These are phyloP conservation scores for Ophion ventricosus DNA, from an alignment of 2,888 invertebrate species.

Conservation along the genomic window DNA sequence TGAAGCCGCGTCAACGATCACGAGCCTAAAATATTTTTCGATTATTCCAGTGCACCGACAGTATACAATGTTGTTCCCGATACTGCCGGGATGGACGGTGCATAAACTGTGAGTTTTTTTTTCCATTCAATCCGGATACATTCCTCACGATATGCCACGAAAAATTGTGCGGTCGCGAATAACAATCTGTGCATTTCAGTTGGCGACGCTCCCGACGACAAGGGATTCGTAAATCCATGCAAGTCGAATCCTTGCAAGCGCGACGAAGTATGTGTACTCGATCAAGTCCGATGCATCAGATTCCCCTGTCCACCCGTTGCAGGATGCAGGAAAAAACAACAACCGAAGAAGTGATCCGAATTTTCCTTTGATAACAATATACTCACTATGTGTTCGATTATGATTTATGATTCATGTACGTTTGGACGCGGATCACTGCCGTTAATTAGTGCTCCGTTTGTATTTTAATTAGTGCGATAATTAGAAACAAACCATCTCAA, in stretches of 20 bases:
- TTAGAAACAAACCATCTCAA: not conserved
- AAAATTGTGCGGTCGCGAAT: not conserved
- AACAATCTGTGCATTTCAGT: conserved; percentile 27
- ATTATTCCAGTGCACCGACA: conserved; percentile 37
- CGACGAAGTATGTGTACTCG: conserved; percentile 29
- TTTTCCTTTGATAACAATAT: not conserved
- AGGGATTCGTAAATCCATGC: conserved; percentile 44
- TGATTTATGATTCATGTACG: not conserved
- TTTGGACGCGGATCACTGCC: not conserved
- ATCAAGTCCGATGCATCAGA: conserved; percentile 44
- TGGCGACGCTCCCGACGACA: conserved; percentile 40
- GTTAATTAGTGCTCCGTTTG: not conserved
- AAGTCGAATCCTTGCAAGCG: not conserved
- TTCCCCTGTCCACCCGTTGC: conserved; percentile 48
- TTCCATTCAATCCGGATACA: no score
- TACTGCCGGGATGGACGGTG: conserved; percentile 54
- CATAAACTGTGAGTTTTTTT: conserved; percentile 45
- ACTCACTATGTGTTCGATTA: not conserved
- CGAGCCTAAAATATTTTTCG: not conserved
- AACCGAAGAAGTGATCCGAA: not conserved
- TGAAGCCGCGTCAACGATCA: not conserved
- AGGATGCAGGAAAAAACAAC: not conserved
- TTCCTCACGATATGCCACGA: not conserved
- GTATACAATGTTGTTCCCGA: conserved; percentile 39
- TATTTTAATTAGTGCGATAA: not conserved